Evolutionary conservation across 2,797 vertebrate genomes (phyloP).

Genomic region (Danio albolineatus): DNA sequence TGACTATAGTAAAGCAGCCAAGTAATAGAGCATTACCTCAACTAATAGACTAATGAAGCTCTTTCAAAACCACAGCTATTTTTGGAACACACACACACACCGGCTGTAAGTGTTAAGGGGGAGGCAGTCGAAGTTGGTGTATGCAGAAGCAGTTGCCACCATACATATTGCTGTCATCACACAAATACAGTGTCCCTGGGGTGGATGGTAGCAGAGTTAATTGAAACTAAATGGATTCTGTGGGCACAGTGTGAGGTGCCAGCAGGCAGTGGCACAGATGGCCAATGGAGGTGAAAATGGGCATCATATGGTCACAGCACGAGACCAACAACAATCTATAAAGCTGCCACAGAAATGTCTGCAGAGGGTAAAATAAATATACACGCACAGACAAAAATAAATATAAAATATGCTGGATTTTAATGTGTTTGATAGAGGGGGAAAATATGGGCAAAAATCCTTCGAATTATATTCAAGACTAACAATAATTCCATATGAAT

Average conservation of each 20-base stretch:
- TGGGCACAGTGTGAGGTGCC: slow-evolving; percentile 41
- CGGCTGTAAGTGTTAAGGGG: background rate
- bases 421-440: background rate
- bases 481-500: background rate
- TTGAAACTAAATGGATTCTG: slow-evolving; percentile 49
- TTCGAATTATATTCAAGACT: background rate
- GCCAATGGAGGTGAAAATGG: slow-evolving; percentile 48
- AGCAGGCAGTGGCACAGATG: slow-evolving; percentile 45
- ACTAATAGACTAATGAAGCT: background rate
- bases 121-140: background rate
- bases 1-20: background rate
- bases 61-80: background rate
- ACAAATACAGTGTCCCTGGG: slow-evolving; percentile 38
- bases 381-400: background rate
- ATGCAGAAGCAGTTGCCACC: slow-evolving; percentile 14
- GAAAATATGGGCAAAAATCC: background rate
- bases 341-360: slow-evolving; percentile 37
- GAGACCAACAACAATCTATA: slow-evolving; percentile 45
- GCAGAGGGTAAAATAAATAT: background rate
- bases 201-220: slow-evolving; percentile 38
- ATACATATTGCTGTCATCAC: slow-evolving; percentile 45
- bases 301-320: slow-evolving; percentile 49
- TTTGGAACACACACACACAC: background rate
- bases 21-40: background rate
- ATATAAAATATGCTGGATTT: background rate